phyloP scores from a whole-genome alignment of 2,113 vertebrate species.

The Strigops habroptila region DNA sequence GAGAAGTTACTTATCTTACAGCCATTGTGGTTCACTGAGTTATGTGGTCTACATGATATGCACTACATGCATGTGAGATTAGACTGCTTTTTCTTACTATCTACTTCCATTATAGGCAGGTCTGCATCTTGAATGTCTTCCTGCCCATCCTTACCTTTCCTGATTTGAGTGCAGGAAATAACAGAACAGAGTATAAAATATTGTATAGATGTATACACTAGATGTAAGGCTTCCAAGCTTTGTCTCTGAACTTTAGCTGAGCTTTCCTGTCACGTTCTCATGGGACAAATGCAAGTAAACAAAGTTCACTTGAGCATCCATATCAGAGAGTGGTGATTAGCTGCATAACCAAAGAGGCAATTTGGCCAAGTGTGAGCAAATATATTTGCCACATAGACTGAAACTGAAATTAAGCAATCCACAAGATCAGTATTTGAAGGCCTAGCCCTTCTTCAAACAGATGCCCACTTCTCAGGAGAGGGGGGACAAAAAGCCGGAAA shows the following conservation, averaged over 20 bases:
- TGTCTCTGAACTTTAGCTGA: neutral
- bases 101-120: constrained; percentile 33
- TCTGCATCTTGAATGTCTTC: constrained; percentile 1
- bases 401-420: neutral
- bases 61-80: neutral
- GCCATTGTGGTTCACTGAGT: constrained; percentile 31
- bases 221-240: neutral
- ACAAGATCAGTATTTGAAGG: neutral
- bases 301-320: neutral
- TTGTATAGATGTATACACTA: neutral
- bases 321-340: neutral
- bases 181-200: neutral
- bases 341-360: neutral
- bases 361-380: neutral
- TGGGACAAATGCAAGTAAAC: neutral
- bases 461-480: neutral
- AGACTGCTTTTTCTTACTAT: neutral
- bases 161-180: constrained; percentile 37
- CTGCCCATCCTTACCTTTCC: constrained; percentile 47
- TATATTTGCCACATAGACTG: neutral
- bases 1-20: constrained; percentile 13
- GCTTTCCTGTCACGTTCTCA: neutral
- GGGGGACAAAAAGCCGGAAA: neutral
- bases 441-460: neutral
- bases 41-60: neutral